A percentile compares a stretch with the other conserved stretches of the same genome.
These are phyloP conservation scores for Chalcosyrphus nemorum DNA, from an alignment of 2,888 invertebrate species.

Conservation along the genomic window DNA sequence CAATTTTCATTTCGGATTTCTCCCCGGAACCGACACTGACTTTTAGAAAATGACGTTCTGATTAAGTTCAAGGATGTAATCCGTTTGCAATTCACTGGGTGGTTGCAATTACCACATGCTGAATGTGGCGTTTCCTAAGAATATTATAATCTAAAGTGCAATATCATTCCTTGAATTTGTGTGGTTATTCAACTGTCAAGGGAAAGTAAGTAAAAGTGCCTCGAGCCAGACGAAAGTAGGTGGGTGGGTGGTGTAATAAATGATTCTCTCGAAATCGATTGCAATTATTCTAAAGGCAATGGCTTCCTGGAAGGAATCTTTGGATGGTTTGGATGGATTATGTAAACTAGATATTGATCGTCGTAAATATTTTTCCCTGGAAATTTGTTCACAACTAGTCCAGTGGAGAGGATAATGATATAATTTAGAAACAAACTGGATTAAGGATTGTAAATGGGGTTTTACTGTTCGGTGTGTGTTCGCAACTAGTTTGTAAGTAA, in stretches of 20 bases:
- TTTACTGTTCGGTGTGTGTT: background rate
- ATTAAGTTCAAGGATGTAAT: background rate
- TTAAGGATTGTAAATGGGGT: background rate
- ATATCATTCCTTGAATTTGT: background rate
- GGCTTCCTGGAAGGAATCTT: background rate
- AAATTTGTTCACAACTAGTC: background rate
- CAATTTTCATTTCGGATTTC: slow-evolving; percentile 1
- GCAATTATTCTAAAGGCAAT: background rate
- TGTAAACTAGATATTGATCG: background rate
- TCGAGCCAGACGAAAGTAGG: background rate
- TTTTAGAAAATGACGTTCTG: background rate
- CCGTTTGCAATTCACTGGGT: background rate
- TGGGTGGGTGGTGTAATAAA: background rate
- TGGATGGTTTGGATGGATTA: background rate
- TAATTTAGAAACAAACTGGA: background rate
- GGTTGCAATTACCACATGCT: background rate
- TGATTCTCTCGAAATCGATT: background rate
- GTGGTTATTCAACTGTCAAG: background rate
- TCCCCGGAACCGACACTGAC: background rate
- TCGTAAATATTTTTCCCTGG: background rate
- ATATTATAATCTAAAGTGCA: background rate
- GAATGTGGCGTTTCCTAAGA: background rate
- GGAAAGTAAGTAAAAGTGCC: background rate
- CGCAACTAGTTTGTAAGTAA: background rate
- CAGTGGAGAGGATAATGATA: background rate